phyloP scores from a whole-genome alignment of 2,888 invertebrate genomes.

The Mesodorylaimus sp. region DNA sequence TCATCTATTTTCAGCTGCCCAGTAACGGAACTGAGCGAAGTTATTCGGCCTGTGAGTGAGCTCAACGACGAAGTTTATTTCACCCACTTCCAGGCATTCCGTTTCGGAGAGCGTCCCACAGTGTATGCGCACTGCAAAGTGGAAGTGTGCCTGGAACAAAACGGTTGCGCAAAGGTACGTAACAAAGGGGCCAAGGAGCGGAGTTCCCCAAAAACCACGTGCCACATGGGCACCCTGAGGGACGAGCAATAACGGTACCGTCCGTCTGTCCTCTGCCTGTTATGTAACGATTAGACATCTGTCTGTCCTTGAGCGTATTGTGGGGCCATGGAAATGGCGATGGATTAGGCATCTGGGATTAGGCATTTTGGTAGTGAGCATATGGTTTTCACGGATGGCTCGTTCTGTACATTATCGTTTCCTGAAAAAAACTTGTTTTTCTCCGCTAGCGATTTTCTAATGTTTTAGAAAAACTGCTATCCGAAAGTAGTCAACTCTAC shows the following conservation, averaged over 20 bases:
- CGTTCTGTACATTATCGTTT: too few species aligned
- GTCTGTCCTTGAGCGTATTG: background rate
- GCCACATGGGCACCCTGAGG: too few species aligned
- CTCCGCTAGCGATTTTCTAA: too few species aligned
- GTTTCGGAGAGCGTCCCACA: constrained; percentile 20
- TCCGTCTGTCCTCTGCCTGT: too few species aligned
- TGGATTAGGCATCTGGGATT: background rate
- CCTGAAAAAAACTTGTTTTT: too few species aligned
- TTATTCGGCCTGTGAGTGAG: constrained; percentile 20
- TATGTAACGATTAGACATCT: background rate
- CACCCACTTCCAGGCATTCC: constrained; percentile 22
- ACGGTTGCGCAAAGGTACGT: constrained; percentile 18
- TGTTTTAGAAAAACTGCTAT: background rate
- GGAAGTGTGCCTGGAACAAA: constrained; percentile 19
- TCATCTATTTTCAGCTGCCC: constrained; percentile 19
- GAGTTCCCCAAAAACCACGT: too few species aligned
- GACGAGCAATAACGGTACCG: too few species aligned
- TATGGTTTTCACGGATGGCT: too few species aligned
- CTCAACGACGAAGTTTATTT: constrained; percentile 23
- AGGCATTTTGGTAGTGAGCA: too few species aligned
- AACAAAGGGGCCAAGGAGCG: too few species aligned
- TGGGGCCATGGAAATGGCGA: background rate
- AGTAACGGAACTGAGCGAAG: constrained; percentile 16
- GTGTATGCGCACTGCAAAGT: constrained; percentile 24
- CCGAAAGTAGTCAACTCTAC: background rate